phyloP scores from a whole-genome alignment of 2,888 invertebrate genomes.

The Tetragonisca angustula region DNA sequence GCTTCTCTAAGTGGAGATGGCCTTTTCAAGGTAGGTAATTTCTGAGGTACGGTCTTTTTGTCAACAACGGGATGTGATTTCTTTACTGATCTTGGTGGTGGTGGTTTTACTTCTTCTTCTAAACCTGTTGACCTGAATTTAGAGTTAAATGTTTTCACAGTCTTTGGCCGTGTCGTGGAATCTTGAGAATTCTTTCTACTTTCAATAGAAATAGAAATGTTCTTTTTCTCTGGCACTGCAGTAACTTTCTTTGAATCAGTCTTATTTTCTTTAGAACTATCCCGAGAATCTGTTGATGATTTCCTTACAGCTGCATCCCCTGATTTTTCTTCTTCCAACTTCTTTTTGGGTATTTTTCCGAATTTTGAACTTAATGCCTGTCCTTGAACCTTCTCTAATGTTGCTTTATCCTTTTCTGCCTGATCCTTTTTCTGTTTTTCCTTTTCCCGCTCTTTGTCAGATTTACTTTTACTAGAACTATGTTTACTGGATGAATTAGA shows the following conservation, averaged over 20 bases:
- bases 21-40: slow-evolving; percentile 85
- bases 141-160: slow-evolving; percentile 95
- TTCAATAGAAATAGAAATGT: slow-evolving; percentile 93
- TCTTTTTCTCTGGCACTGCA: slow-evolving; percentile 86
- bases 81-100: slow-evolving; percentile 90
- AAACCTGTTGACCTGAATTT: slow-evolving; percentile 96
- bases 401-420: slow-evolving; percentile 89
- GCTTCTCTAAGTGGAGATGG: slow-evolving; percentile 82
- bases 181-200: slow-evolving; percentile 88
- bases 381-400: slow-evolving; percentile 88
- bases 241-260: slow-evolving; percentile 82
- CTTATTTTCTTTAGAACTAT: slow-evolving; percentile 80
- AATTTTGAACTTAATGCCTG: slow-evolving; percentile 89
- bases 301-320: slow-evolving; percentile 73
- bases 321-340: slow-evolving; percentile 84
- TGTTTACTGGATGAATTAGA: slow-evolving; percentile 72
- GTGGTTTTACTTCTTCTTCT: slow-evolving; percentile 94
- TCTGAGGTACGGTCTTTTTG: slow-evolving; percentile 81
- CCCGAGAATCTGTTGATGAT: slow-evolving; percentile 80
- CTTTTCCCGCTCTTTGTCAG: slow-evolving; percentile 84
- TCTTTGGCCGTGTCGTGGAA: slow-evolving; percentile 91
- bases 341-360: slow-evolving; percentile 92
- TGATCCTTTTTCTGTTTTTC: slow-evolving; percentile 85
- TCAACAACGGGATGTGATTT: slow-evolving; percentile 84
- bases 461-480: slow-evolving; percentile 73